Evolutionary conservation across 1,140 invertebrate genomes (phyloP).

Genomic region (Proctacanthus coquilletti): DNA sequence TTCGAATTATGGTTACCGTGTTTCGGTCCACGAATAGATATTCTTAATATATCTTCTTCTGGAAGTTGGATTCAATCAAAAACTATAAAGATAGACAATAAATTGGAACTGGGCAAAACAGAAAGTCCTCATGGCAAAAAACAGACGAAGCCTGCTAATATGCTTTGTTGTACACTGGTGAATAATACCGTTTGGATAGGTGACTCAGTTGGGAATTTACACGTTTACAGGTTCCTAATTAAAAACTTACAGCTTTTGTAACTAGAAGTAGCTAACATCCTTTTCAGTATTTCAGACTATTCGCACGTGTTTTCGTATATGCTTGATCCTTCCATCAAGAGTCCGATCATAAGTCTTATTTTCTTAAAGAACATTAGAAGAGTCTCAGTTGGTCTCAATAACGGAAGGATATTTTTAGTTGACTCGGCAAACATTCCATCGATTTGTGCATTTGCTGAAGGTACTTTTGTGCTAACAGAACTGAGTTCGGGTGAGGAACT

Average conservation of each 20-base stretch:
- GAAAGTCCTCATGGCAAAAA: neutral
- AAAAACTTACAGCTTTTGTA: neutral
- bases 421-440: constrained; percentile 41
- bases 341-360: constrained; percentile 44
- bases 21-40: constrained; percentile 51
- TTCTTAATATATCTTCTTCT: constrained; percentile 39
- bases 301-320: constrained; percentile 39
- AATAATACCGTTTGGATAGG: constrained; percentile 64
- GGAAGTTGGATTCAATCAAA: constrained; percentile 28
- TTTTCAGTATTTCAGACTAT: constrained; percentile 34
- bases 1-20: constrained; percentile 56
- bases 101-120: no score
- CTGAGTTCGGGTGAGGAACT: constrained; percentile 47
- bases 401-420: constrained; percentile 61
- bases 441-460: constrained; percentile 45
- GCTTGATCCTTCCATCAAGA: constrained; percentile 35
- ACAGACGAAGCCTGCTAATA: constrained; percentile 10
- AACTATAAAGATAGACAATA: no score
- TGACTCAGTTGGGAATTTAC: constrained; percentile 62
- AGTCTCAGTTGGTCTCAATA: constrained; percentile 54
- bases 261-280: neutral
- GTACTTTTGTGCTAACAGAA: constrained; percentile 61
- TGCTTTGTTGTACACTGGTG: constrained; percentile 40
- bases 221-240: constrained; percentile 47
- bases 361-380: constrained; percentile 46